These are phyloP conservation scores for Platanista minor DNA, from an alignment of 2,113 vertebrate genomes.

Conservation along the genomic window DNA sequence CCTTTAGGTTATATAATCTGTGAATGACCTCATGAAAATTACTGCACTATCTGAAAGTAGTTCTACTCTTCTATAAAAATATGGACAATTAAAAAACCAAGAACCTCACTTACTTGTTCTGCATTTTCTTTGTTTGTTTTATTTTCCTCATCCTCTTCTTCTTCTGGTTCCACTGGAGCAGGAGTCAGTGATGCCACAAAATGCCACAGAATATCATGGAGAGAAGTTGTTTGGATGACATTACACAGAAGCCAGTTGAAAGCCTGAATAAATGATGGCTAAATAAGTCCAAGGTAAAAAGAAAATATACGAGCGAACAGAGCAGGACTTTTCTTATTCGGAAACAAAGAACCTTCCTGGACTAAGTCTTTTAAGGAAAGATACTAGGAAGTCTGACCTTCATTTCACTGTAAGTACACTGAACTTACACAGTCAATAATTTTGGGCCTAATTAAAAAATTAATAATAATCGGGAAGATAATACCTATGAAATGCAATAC, in stretches of 20 bases:
- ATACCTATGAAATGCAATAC: neutral
- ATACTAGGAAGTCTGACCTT: neutral
- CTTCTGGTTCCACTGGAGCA: slow-evolving; percentile 93
- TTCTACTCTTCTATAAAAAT: neutral
- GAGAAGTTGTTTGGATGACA: slow-evolving; percentile 97
- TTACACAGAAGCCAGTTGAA: slow-evolving; percentile 99
- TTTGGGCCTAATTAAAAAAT: neutral
- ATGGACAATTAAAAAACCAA: neutral
- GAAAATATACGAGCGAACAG: neutral
- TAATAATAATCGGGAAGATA: neutral
- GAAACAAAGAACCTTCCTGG: neutral
- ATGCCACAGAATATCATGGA: slow-evolving; percentile 99
- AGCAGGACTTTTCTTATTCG: neutral
- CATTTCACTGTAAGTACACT: neutral
- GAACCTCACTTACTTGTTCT: slow-evolving; percentile 86
- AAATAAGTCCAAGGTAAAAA: slow-evolving; percentile 9
- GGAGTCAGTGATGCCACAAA: slow-evolving; percentile 98
- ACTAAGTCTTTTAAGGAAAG: neutral
- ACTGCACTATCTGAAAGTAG: neutral
- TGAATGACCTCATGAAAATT: neutral
- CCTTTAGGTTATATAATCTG: neutral
- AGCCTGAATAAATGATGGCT: slow-evolving; percentile 82
- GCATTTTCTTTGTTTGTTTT: slow-evolving; percentile 94
- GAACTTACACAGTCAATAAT: neutral
- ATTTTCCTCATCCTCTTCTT: slow-evolving; percentile 97